Percentiles rank a stretch among this genome's conserved stretches.
phyloP scores from a whole-genome alignment of 1,140 invertebrate genomes.

The Eupeodes corollae region DNA sequence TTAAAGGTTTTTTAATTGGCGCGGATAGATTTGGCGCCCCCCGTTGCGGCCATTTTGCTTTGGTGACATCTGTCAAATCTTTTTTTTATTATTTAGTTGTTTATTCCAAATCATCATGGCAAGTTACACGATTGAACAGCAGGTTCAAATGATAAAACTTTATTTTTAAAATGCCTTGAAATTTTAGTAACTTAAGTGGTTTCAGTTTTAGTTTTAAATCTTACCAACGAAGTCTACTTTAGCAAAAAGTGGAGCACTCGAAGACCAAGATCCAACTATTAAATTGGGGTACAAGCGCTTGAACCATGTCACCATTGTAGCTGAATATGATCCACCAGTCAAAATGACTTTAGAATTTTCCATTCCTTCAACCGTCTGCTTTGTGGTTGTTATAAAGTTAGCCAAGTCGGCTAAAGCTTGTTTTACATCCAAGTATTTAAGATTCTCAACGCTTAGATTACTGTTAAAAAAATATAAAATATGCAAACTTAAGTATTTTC shows the following conservation, averaged over 20 bases:
- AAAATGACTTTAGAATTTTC: conserved; percentile 39
- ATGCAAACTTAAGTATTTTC: not conserved
- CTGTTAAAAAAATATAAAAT: conserved; percentile 6
- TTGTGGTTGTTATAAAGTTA: conserved; percentile 51
- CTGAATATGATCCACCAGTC: conserved; percentile 76
- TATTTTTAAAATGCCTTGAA: too few relatives aligned
- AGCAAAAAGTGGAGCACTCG: conserved; percentile 59
- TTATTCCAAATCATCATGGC: too few relatives aligned
- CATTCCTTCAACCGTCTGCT: conserved; percentile 34
- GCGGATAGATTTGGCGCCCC: too few relatives aligned
- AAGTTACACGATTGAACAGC: too few relatives aligned
- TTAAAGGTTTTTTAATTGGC: too few relatives aligned
- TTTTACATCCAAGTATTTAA: conserved; percentile 57
- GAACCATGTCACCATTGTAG: conserved; percentile 64
- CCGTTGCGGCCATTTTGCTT: too few relatives aligned
- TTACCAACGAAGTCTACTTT: conserved; percentile 50
- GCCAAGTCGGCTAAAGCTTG: conserved; percentile 68
- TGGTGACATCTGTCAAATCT: too few relatives aligned
- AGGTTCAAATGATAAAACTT: too few relatives aligned
- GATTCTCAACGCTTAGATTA: conserved; percentile 45
- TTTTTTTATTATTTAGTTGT: too few relatives aligned
- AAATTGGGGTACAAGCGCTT: conserved; percentile 67
- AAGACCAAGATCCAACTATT: conserved; percentile 50
- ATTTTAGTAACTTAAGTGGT: too few relatives aligned
- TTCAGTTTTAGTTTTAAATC: not conserved